Evolutionary conservation across 2,797 vertebrate genomes (phyloP), one percentile per base, ranked within the genome.

Genomic region (Mormyrops boulengeri): DNA sequence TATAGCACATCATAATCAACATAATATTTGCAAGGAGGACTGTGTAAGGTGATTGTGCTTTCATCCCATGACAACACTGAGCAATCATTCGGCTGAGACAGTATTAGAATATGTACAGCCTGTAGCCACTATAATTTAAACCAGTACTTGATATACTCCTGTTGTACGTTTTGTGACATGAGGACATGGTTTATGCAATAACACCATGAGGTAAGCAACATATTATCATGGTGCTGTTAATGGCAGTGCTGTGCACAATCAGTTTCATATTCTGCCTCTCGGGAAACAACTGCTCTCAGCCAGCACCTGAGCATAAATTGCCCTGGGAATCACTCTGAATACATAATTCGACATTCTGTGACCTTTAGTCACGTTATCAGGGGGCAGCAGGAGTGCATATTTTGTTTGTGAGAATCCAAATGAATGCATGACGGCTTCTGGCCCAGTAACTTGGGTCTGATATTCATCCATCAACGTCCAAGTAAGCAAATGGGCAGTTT

Each of bases 281-380:
- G 12, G 47, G 26, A 55, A 88, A 88, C 62, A 88, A 88, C 69
- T 17, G 47, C 62, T 69, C 3, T 88, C 14, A 52, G 44, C 88
- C 62, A 77, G 62, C 44, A 73, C 60, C 88, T 73, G 60, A 88
- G 88, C 44, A 73, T n/a, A 88, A 88, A 88, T 49, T 88, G 88
- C 12, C 26, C 87, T 47, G 87, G 41, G 41, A 88, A 62, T 62
- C 88, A 73, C 53, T 47, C 30, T 88, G 87, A 88, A 88, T 88
- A 88, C 17, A 88, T 88, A 62, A 66, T 88, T 73, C 47, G 26
- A 53, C 88, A 88, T 73, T 88, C 57, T 69, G 49, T 88, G 88
- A 88, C 62, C 60, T 88, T 88, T 77, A 88, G 62, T 88, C 12
- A 26, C 26, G 62, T 88, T 88, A 88, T 88, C 88, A 49, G 88